Percentiles rank a stretch among this genome's conserved stretches.
Evolutionary conservation across 2,888 invertebrate species (phyloP).

Genomic region (Corbicula japonica): DNA sequence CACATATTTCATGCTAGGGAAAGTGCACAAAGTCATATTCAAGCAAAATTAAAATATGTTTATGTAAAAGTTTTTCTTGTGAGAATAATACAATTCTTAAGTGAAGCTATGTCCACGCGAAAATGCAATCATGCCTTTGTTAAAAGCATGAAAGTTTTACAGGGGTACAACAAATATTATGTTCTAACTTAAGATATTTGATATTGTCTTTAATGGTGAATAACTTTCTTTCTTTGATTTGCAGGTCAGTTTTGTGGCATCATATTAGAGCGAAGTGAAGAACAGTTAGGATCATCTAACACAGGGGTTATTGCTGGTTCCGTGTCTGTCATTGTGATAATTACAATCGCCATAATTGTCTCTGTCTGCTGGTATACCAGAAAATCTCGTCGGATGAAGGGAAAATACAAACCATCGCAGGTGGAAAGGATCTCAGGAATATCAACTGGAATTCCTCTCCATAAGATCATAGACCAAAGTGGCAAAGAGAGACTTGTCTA

Average conservation of each 20-base stretch:
- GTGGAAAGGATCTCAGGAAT: constrained; percentile 65
- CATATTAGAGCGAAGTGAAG: neutral
- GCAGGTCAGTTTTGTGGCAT: constrained; percentile 27
- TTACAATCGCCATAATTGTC: constrained; percentile 62
- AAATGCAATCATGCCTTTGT: too few species aligned
- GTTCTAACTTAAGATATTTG: neutral
- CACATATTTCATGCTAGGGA: too few species aligned
- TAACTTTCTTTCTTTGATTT: neutral
- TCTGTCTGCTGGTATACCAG: constrained; percentile 69
- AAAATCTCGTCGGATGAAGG: constrained; percentile 73
- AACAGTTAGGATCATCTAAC: neutral
- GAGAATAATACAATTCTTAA: neutral
- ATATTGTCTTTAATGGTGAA: neutral
- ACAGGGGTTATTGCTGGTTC: constrained; percentile 64
- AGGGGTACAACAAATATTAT: neutral
- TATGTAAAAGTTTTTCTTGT: neutral
- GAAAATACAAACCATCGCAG: constrained; percentile 77
- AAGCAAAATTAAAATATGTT: too few species aligned
- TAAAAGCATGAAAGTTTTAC: too few species aligned
- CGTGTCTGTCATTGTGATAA: constrained; percentile 64
- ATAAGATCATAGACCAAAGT: constrained; percentile 68
- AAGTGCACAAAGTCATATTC: too few species aligned
- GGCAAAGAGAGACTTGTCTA: constrained; percentile 70
- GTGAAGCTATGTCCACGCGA: neutral
- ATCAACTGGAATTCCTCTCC: constrained; percentile 68